A percentile compares a stretch with the other conserved stretches of the same genome.
Evolutionary conservation across 2,888 invertebrate species (phyloP).

Genomic region (Lepidonotus clava): DNA sequence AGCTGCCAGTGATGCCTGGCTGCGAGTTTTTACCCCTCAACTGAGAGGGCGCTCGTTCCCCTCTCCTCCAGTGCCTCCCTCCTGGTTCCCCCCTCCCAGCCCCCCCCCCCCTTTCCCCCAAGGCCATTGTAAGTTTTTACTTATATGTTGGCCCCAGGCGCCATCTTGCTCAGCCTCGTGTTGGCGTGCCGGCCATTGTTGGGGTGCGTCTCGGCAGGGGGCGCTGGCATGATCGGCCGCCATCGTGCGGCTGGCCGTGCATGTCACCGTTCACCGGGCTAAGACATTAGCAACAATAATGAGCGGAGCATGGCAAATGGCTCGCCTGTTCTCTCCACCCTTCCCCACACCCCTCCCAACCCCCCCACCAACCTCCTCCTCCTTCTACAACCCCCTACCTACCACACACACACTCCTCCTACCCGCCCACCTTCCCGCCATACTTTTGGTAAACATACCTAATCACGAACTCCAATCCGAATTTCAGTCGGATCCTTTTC

Average conservation of each 20-base stretch:
- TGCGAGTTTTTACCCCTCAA: not conserved
- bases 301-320: not conserved
- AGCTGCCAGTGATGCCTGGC: slow-evolving; percentile 15
- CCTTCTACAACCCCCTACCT: not conserved
- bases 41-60: not conserved
- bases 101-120: not conserved
- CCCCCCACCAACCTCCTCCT: not conserved
- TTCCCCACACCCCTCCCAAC: not conserved
- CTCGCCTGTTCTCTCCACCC: not conserved
- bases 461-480: not conserved
- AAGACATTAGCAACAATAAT: slow-evolving; percentile 15
- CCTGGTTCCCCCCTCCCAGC: not conserved
- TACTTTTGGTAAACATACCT: not conserved
- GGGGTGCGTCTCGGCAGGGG: not conserved
- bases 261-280: not conserved
- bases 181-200: slow-evolving; percentile 29
- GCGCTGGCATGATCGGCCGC: not conserved
- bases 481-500: not conserved
- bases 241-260: not conserved
- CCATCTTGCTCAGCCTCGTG: not conserved
- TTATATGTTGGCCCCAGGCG: not conserved
- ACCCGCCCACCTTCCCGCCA: not conserved
- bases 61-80: slow-evolving; percentile 2
- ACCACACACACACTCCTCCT: not conserved
- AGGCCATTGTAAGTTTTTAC: slow-evolving; percentile 11